Base-by-base conservation (phyloP, 2,113 vertebrate species). In the Thalassoma bifasciatum region DNA sequence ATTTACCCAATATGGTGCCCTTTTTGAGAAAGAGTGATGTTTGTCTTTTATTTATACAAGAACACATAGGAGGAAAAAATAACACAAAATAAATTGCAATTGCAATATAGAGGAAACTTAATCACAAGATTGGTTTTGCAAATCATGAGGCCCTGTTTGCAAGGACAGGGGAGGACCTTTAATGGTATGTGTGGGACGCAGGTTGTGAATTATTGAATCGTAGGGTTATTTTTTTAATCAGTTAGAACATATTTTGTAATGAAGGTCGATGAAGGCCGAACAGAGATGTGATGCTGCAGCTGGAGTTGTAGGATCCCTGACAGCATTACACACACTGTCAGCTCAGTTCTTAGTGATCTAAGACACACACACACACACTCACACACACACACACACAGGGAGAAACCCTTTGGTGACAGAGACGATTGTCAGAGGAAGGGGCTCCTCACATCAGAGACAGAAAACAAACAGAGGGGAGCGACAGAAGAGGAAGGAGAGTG, bases 401-500 rank as follows among this genome's bases (percentile, higher is more conserved):
- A 62, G 10, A 38, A 0, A 2, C 21, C 38, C 75, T 51, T 61
- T 50, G 59, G 58, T 75, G 56, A 52, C 52, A 53, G 62, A 16
- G 10, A 53, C 47, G 51, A 67, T 56, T 59, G 73, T 72, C 66
- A 66, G n/a, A 50, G 34, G 10, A 42, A 0, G 14, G 66, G 56
- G 56, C 22, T 51, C 0, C 66, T 79, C 19, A 26, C 23, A 49
- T 77, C 24, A 60, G 24, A 12, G 0, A 17, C 8, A 1, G 51
- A 22, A n/a, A 22, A 8, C 38, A 34, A 74, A 37, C 13, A 51
- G 13, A 38, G 21, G 1, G 16, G 37, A 49, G 16, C 42, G 72
- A 72, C 46, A 53, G 22, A 21, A 58, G 37, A 49, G 26, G 23
- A 14, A 2, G 34, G 21, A 24, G 21, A 9, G 50, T 0, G 22